Percentiles rank a stretch among this genome's conserved stretches.
phyloP scores from a whole-genome alignment of 2,113 vertebrate genomes.

The Motacilla alba region DNA sequence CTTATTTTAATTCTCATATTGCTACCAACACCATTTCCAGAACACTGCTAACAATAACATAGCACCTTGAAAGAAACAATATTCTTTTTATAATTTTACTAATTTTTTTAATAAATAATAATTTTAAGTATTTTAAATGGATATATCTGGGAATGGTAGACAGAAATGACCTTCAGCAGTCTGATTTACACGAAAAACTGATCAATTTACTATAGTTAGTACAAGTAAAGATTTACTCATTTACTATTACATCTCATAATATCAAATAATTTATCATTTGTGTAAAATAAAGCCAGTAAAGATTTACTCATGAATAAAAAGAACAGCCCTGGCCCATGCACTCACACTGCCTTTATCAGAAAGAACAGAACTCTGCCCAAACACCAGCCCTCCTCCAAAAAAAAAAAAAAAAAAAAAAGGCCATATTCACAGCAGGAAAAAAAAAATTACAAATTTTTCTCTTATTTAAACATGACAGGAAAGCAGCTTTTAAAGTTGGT shows the following conservation, averaged over 20 bases:
- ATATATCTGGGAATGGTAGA: neutral
- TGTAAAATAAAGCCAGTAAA: neutral
- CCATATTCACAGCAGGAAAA: neutral
- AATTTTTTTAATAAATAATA: neutral
- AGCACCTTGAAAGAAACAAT: neutral
- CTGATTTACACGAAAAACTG: neutral
- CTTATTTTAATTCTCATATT: neutral
- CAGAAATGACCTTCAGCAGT: neutral
- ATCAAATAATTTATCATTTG: neutral
- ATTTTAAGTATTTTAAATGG: neutral
- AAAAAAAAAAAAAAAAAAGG: neutral
- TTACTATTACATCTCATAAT: neutral
- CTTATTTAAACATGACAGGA: neutral
- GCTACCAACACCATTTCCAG: neutral
- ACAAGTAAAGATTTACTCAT: neutral
- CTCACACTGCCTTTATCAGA: neutral
- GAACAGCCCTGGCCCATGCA: neutral
- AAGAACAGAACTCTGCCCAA: neutral
- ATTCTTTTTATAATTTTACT: neutral
- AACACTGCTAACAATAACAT: neutral
- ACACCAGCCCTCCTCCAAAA: too few species aligned
- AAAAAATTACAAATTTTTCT: neutral
- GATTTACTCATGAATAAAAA: neutral
- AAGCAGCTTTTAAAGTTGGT: neutral
- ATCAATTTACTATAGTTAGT: neutral